A percentile compares a stretch with the other conserved stretches of the same genome.
Evolutionary conservation across 2,113 vertebrate genomes (phyloP).

Genomic region (Miniopterus natalensis): DNA sequence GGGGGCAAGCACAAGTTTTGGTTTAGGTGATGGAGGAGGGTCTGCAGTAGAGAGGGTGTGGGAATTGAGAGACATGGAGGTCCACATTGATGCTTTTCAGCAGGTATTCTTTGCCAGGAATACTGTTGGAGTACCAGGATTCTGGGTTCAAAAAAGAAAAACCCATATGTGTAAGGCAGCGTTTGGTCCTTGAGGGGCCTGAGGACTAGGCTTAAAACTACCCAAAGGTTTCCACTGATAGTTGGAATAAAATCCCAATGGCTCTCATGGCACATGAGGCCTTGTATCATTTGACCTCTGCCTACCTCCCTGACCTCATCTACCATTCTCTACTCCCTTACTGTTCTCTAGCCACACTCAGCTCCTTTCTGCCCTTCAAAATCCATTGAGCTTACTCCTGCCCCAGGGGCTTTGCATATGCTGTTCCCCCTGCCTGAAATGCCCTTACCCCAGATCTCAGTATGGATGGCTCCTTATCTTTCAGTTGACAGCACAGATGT

Average conservation of each 20-base stretch:
- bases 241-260: not conserved
- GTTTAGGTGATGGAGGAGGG: not conserved
- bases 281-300: not conserved
- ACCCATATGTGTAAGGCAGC: not conserved
- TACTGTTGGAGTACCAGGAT: not conserved
- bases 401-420: not conserved
- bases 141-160: conserved; percentile 23
- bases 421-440: not conserved
- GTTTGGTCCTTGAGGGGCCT: not conserved
- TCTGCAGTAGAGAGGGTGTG: not conserved
- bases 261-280: not conserved
- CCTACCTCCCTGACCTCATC: not conserved
- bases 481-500: not conserved
- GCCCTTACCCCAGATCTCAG: not conserved
- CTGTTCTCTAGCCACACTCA: not conserved
- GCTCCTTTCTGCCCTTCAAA: not conserved
- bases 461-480: not conserved
- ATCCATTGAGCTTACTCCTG: not conserved
- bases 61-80: not conserved
- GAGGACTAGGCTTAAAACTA: not conserved
- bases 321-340: not conserved
- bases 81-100: not conserved
- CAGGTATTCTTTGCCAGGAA: not conserved
- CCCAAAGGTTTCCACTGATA: not conserved
- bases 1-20: not conserved